These are phyloP conservation scores for Ophion slaviceki DNA, from an alignment of 2,888 invertebrate genomes.

Conservation along the genomic window DNA sequence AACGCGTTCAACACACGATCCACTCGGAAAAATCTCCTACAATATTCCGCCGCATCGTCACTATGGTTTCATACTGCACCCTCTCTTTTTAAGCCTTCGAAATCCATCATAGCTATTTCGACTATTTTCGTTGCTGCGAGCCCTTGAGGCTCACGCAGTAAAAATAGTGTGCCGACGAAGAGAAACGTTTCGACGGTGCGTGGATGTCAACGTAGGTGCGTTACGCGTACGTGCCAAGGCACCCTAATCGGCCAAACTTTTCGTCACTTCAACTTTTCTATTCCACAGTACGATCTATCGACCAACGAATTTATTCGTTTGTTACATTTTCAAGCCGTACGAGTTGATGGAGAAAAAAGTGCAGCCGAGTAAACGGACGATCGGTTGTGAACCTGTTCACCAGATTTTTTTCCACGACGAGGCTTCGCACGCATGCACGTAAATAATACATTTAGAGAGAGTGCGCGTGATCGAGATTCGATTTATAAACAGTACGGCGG, in stretches of 20 bases:
- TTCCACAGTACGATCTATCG: neutral
- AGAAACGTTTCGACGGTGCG: slow-evolving; percentile 1
- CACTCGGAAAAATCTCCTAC: slow-evolving; percentile 50
- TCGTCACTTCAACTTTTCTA: slow-evolving; percentile 13
- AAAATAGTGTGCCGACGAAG: slow-evolving; percentile 59
- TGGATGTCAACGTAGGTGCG: neutral
- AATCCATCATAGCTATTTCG: slow-evolving; percentile 29
- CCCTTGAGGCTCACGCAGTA: slow-evolving; percentile 31
- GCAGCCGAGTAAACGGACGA: neutral
- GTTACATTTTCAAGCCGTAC: neutral
- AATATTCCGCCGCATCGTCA: slow-evolving; percentile 42
- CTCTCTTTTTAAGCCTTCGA: slow-evolving; percentile 31
- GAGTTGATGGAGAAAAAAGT: neutral
- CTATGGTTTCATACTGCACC: slow-evolving; percentile 17
- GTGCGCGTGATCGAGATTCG: neutral
- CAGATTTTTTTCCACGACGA: slow-evolving; percentile 1
- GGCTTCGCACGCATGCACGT: neutral
- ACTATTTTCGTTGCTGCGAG: slow-evolving; percentile 57
- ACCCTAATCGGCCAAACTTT: slow-evolving; percentile 13
- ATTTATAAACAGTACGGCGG: neutral
- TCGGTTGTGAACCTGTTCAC: neutral
- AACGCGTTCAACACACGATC: slow-evolving; percentile 76
- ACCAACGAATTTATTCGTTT: slow-evolving; percentile 30
- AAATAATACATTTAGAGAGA: neutral
- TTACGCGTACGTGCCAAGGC: slow-evolving; percentile 3